Percentiles rank a stretch among this genome's conserved stretches.
phyloP scores from a whole-genome alignment of 2,888 invertebrate species.

The Cantharis rustica region DNA sequence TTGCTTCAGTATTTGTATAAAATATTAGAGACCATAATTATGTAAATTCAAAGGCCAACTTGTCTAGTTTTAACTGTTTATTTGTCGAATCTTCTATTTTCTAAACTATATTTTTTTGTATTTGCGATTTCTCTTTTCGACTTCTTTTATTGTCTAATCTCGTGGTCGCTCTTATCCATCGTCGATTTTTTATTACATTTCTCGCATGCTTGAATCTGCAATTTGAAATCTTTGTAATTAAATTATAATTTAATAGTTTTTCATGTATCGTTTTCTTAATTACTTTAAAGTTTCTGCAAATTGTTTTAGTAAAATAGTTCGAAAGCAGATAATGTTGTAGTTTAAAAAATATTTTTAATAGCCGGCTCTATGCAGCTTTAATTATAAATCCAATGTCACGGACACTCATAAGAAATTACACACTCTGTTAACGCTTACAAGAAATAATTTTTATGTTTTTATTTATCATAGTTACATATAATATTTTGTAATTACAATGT shows the following conservation, averaged over 20 bases:
- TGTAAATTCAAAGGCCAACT: not conserved
- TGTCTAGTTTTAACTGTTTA: not conserved
- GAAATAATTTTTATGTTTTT: not conserved
- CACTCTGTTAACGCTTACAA: not conserved
- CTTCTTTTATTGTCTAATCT: not conserved
- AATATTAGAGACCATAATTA: not conserved
- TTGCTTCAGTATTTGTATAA: not conserved
- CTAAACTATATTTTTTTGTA: not conserved
- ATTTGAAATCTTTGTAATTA: not conserved
- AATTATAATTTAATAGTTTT: not conserved
- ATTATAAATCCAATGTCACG: not conserved
- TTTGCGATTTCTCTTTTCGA: not conserved
- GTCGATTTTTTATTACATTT: not conserved
- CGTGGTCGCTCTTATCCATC: not conserved
- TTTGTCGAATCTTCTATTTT: not conserved
- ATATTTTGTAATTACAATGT: not conserved
- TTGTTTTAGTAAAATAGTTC: not conserved
- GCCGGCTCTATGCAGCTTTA: not conserved
- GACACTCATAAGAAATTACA: not conserved
- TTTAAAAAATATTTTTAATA: not conserved
- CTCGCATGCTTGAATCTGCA: not conserved
- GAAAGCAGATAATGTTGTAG: too few relatives aligned
- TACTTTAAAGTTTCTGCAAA: not conserved
- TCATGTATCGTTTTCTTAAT: not conserved
- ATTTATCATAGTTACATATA: not conserved